Evolutionary conservation across 2,888 invertebrate species (phyloP), one percentile per base, ranked within the genome.

Genomic region (Rhorus exstirpatorius): DNA sequence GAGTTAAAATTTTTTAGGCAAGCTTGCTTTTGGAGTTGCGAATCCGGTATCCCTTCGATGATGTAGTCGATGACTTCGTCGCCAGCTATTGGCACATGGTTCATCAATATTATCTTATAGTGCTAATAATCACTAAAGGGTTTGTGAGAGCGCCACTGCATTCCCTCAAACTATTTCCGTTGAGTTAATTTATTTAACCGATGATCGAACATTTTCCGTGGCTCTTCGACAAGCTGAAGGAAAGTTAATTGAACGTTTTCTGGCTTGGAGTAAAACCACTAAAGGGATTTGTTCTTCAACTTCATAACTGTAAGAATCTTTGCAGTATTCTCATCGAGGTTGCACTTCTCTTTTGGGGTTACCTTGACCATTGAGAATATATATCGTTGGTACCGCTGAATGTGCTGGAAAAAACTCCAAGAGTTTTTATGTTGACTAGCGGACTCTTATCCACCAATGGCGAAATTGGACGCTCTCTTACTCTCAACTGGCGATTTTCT

Each of bases 31-130:
- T 78, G 84, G 3, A 86, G 53, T 3, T 19, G 49, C 1, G 19
- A 7, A 31, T 85, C 84, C 14, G 82, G 81, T 55, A 87, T 86
- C 0, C 85, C 86, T 0, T 87, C 84, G 7, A 88, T 80, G 1
- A 86, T 3, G 35, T 83, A 86, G 12, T 86, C 84, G 4, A 87
- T 51, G 7, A 87, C 44, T 38, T 88, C 86, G 1, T 82, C 81
- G 3, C 82, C 81, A 0, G 31, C 21, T 0, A 86, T 81, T 0
- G 85, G 81, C 8, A 86, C 84, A 4, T 65, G 70, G 53, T 85
- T 86, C 3, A 70, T 84, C 8, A 85, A 44, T 14, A 84, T 86
- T 0, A 84, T 21, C 44, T 87, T 86, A 2, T 85, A 82, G 26
- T 85, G 84, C 21, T 65, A 78, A 55, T 87, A 86, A 8, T 83